Evolutionary conservation across 2,797 vertebrate species (phyloP).

Genomic region (Pelodytes ibericus): DNA sequence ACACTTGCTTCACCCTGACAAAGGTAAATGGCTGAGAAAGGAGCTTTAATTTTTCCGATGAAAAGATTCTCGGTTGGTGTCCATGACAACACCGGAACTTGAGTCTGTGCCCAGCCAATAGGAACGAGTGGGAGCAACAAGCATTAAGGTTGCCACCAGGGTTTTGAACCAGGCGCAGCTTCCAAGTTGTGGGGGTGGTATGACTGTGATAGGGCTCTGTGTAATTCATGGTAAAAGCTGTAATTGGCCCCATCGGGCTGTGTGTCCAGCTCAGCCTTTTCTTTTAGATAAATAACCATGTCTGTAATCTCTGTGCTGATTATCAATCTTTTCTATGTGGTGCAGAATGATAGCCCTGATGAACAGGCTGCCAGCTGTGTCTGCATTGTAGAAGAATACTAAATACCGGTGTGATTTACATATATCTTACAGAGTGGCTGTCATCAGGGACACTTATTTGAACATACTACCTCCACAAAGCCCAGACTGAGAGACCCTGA

Average conservation of each 20-base stretch:
- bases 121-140: not conserved
- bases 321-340: not conserved
- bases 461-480: too few relatives aligned
- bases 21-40: not conserved
- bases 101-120: not conserved
- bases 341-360: not conserved
- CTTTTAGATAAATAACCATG: not conserved
- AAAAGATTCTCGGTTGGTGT: not conserved
- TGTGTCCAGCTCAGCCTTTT: constrained; percentile 2
- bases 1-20: not conserved
- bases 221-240: constrained; percentile 1
- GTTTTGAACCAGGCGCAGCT: not conserved
- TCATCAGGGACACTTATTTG: not conserved
- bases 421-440: not conserved
- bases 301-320: not conserved
- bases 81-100: constrained; percentile 4
- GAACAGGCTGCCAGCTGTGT: not conserved
- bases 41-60: constrained; percentile 8
- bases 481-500: too few relatives aligned
- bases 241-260: constrained; percentile 15
- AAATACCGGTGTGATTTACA: not conserved
- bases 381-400: not conserved
- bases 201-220: not conserved
- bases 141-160: not conserved
- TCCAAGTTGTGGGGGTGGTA: constrained; percentile 2